Conservation (phyloP, 2,888 invertebrate species). For the Amphimallon solstitiale region DNA sequence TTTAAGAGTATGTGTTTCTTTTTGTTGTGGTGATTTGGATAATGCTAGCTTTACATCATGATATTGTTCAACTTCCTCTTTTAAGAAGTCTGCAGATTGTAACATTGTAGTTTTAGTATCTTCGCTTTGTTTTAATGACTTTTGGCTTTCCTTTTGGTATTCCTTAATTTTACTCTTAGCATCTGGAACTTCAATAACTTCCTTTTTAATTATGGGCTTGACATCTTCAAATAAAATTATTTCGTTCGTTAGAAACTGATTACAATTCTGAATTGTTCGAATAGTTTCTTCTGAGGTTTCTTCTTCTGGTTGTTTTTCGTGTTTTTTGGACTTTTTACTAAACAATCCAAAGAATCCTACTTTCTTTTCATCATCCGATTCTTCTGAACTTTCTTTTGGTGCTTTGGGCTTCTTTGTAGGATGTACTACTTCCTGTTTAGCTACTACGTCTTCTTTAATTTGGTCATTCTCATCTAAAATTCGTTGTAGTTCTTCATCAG, state of each 20-base stretch:
- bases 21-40: constrained; percentile 8
- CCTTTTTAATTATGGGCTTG: constrained; percentile 38
- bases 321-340: constrained; percentile 48
- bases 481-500: constrained; percentile 12
- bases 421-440: background rate
- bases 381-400: constrained; percentile 19
- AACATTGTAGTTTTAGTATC: constrained; percentile 47
- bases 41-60: constrained; percentile 50
- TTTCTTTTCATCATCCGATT: constrained; percentile 45
- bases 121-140: constrained; percentile 31
- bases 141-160: constrained; percentile 1
- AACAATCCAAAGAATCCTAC: constrained; percentile 48
- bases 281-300: constrained; percentile 16
- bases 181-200: background rate
- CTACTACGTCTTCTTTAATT: constrained; percentile 46
- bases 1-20: constrained; percentile 1
- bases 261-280: constrained; percentile 34
- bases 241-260: constrained; percentile 50
- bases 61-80: constrained; percentile 52
- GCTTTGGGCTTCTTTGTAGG: constrained; percentile 38
- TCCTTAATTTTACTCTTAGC: background rate
- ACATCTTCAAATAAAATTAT: constrained; percentile 52
- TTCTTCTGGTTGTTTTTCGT: constrained; percentile 15
- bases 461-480: constrained; percentile 44
- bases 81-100: constrained; percentile 50